Conservation (phyloP, 2,888 invertebrate genomes). For the Rhagonycha lutea region DNA sequence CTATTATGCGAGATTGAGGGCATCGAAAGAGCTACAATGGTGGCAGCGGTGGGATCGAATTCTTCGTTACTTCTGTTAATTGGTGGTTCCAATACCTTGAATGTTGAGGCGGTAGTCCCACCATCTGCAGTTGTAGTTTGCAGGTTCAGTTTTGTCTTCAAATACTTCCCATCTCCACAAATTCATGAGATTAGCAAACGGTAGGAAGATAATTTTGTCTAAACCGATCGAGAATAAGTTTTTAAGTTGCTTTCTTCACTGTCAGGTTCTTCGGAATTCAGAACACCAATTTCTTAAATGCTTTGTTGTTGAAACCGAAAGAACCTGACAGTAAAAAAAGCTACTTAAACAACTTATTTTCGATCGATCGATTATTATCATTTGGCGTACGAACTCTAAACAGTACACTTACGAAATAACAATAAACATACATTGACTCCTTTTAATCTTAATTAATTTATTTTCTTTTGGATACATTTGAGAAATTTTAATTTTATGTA, state of each 20-base stretch:
- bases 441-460: no score
- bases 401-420: no score
- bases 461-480: no score
- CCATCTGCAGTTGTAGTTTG: conserved; percentile 69
- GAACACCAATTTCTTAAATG: conserved; percentile 73
- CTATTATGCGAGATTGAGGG: no score
- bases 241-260: conserved; percentile 65
- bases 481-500: no score
- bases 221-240: conserved; percentile 69
- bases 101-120: conserved; percentile 64
- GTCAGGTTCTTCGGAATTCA: conserved; percentile 61
- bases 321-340: no score
- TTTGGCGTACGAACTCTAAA: no score
- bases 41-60: conserved; percentile 71
- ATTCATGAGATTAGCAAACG: conserved; percentile 71
- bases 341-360: no score
- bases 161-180: conserved; percentile 72
- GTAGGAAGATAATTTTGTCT: conserved; percentile 72
- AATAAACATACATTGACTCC: no score
- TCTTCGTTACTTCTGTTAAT: conserved; percentile 64
- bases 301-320: conserved; percentile 62
- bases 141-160: conserved; percentile 61
- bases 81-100: conserved; percentile 68
- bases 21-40: no score
- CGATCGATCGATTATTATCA: no score